A percentile compares a stretch with the other conserved stretches of the same genome.
These are phyloP conservation scores for Huso huso DNA, from an alignment of 2,797 vertebrate genomes.

Conservation along the genomic window DNA sequence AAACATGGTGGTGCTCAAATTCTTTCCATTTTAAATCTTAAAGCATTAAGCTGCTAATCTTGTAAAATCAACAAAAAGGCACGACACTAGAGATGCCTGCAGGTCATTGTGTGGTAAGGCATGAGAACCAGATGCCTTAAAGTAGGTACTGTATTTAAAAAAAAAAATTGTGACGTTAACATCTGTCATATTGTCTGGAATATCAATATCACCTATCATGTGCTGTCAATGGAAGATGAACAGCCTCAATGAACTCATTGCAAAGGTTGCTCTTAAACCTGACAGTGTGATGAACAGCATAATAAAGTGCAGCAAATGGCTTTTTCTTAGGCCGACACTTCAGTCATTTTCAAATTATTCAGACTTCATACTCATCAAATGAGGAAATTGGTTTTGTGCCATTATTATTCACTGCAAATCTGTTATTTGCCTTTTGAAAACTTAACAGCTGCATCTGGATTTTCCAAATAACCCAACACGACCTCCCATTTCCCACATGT, in stretches of 20 bases:
- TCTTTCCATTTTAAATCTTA: no score
- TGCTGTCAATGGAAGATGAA: conserved; percentile 1
- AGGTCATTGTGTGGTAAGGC: no score
- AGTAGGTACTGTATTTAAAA: no score
- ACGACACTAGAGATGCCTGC: no score
- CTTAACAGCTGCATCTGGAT: neutral
- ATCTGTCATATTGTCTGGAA: neutral
- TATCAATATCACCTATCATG: neutral
- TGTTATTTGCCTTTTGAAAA: neutral
- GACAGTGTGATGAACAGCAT: conserved; percentile 6
- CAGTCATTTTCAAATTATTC: conserved; percentile 8
- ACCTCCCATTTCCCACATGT: neutral
- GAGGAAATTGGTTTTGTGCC: conserved; percentile 6
- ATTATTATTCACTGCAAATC: neutral
- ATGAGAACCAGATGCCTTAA: no score
- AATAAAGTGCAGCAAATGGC: conserved; percentile 1
- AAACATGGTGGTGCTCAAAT: no score
- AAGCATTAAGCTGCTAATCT: no score
- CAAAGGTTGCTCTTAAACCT: conserved; percentile 9
- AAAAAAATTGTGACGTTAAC: neutral
- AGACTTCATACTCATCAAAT: neutral
- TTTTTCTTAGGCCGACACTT: neutral
- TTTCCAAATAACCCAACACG: neutral
- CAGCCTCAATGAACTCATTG: neutral
- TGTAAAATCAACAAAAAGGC: no score